Evolutionary conservation across 2,113 vertebrate genomes (phyloP).

Genomic region (Clarias macrocephalus): DNA sequence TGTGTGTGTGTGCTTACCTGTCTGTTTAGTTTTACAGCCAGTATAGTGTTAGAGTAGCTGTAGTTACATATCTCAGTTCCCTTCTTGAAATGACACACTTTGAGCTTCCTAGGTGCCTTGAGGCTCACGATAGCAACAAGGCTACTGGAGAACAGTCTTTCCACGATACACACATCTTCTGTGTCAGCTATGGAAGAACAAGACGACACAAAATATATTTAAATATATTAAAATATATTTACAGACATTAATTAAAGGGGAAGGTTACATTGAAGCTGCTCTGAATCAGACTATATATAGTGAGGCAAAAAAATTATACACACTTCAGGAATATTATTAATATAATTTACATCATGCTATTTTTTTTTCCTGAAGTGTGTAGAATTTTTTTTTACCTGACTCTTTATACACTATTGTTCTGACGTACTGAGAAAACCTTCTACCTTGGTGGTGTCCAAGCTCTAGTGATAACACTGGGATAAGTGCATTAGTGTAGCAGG

Average conservation of each 20-base stretch:
- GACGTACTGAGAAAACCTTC: too few species aligned
- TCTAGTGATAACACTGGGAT: too few species aligned
- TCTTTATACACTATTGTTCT: too few species aligned
- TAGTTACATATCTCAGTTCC: constrained; percentile 99
- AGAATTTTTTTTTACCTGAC: too few species aligned
- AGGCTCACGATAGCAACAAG: constrained; percentile 97
- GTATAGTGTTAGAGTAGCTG: constrained; percentile 97
- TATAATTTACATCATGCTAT: too few species aligned
- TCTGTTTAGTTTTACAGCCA: constrained; percentile 96
- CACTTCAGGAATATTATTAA: too few species aligned
- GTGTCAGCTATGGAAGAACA: constrained; percentile 79
- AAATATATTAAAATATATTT: not conserved
- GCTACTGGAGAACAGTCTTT: constrained; percentile 95
- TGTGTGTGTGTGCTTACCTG: constrained; percentile 74
- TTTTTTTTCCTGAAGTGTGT: too few species aligned
- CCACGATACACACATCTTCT: constrained; percentile 97
- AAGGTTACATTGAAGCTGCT: not conserved
- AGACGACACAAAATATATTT: not conserved
- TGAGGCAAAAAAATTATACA: too few species aligned
- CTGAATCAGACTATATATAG: not conserved
- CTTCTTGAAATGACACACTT: constrained; percentile 99
- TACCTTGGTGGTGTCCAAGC: too few species aligned
- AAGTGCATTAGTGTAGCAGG: too few species aligned
- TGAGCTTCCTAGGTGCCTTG: constrained; percentile 97
- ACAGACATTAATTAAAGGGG: not conserved